These are phyloP conservation scores for Thunnus maccoyii DNA, from an alignment of 2,113 vertebrate species.

Conservation along the genomic window DNA sequence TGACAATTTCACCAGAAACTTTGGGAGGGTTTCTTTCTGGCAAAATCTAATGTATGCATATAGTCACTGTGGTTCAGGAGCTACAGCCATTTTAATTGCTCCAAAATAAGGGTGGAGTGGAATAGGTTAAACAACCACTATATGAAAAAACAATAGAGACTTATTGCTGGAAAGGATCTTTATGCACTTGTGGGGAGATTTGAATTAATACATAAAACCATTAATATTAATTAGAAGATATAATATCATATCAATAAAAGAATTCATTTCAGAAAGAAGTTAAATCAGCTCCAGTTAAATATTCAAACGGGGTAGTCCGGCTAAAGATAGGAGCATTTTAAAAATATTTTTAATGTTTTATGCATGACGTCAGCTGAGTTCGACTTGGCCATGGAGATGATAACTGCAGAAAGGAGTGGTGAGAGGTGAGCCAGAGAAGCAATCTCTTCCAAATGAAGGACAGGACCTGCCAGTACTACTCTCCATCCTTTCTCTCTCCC, in stretches of 20 bases:
- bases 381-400: conserved; percentile 33
- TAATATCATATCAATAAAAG: neutral
- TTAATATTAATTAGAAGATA: neutral
- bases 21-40: too few relatives aligned
- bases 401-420: conserved; percentile 52
- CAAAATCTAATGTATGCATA: too few relatives aligned
- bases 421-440: conserved; percentile 53
- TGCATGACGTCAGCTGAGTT: conserved; percentile 43
- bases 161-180: neutral
- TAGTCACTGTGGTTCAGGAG: too few relatives aligned
- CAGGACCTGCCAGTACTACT: conserved; percentile 50
- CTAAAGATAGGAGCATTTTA: conserved; percentile 3
- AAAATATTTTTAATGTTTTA: conserved; percentile 34
- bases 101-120: neutral
- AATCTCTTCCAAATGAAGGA: conserved; percentile 59
- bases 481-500: conserved; percentile 28
- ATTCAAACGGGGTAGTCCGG: neutral
- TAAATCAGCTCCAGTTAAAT: neutral
- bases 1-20: too few relatives aligned
- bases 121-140: neutral
- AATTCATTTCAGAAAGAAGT: neutral
- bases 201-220: neutral
- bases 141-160: neutral
- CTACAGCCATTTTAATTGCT: too few relatives aligned
- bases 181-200: too few relatives aligned